Evolutionary conservation across 2,888 invertebrate genomes (phyloP).

Genomic region (Platycheirus albimanus): DNA sequence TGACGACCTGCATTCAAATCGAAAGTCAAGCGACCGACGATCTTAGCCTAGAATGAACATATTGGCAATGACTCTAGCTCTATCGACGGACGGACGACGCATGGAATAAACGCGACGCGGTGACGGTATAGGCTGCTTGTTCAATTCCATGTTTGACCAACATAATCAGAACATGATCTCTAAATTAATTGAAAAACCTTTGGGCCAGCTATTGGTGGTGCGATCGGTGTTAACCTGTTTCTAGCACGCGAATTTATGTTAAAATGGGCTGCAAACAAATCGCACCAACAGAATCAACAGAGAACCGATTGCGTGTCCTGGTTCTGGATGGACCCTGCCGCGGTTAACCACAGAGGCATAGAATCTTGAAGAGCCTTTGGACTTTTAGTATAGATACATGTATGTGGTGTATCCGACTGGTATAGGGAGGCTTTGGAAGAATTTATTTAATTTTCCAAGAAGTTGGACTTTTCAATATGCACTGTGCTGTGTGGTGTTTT

Average conservation of each 20-base stretch:
- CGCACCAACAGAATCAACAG: conserved; percentile 12
- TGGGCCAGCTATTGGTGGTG: conserved; percentile 62
- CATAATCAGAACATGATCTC: conserved; percentile 75
- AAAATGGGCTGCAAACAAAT: conserved; percentile 63
- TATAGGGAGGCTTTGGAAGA: conserved; percentile 5
- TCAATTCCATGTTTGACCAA: conserved; percentile 69
- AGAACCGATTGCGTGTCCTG: conserved; percentile 34
- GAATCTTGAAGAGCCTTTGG: no score
- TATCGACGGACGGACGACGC: not conserved
- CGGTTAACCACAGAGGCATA: no score
- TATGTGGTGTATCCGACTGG: no score
- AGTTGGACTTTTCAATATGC: conserved; percentile 57
- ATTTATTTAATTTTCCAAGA: conserved; percentile 58
- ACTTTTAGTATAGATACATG: not conserved
- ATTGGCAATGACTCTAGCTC: not conserved
- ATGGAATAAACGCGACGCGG: no score
- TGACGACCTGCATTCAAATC: conserved; percentile 53
- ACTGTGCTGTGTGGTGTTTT: no score
- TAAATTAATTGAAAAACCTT: conserved; percentile 76
- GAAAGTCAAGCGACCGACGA: conserved; percentile 31
- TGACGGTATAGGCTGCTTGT: conserved; percentile 35
- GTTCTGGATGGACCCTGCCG: not conserved
- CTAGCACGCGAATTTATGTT: conserved; percentile 75
- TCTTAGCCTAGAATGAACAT: conserved; percentile 37
- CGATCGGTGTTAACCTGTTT: conserved; percentile 70